Evolutionary conservation across 2,797 vertebrate genomes (phyloP).

Genomic region (Aotus griseimembra): DNA sequence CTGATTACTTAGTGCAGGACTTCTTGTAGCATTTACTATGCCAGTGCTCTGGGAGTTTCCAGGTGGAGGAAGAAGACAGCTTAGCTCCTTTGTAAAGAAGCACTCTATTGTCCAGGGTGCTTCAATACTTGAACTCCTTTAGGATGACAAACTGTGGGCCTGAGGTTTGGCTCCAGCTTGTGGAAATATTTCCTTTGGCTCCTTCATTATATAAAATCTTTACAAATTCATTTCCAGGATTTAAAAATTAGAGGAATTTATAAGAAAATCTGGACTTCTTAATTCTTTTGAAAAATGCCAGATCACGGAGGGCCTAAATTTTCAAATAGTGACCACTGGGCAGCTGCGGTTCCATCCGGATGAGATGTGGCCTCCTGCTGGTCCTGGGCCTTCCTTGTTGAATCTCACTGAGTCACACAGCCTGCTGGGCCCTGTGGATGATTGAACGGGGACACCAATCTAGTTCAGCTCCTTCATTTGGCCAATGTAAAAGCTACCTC

Average conservation of each 20-base stretch:
- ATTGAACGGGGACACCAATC: background rate
- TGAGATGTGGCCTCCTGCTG: background rate
- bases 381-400: background rate
- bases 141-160: background rate
- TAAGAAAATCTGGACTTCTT: background rate
- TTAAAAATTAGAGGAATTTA: slow-evolving; percentile 63
- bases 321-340: background rate
- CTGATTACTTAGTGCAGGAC: background rate
- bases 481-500: background rate
- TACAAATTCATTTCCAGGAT: slow-evolving; percentile 39
- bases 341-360: background rate
- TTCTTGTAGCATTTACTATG: background rate
- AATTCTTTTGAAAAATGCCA: background rate
- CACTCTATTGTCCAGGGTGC: rapidly evolving
- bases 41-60: background rate
- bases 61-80: background rate
- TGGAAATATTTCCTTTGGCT: slow-evolving; percentile 65
- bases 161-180: slow-evolving; percentile 53
- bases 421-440: background rate
- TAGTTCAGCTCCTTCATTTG: background rate
- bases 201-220: slow-evolving; percentile 37
- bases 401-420: rapidly evolving
- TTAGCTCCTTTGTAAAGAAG: background rate
- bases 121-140: background rate
- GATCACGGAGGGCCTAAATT: background rate